Percentiles rank a stretch among this genome's conserved stretches.
Evolutionary conservation across 2,113 vertebrate species (phyloP).

Genomic region (Fregetta grallaria): DNA sequence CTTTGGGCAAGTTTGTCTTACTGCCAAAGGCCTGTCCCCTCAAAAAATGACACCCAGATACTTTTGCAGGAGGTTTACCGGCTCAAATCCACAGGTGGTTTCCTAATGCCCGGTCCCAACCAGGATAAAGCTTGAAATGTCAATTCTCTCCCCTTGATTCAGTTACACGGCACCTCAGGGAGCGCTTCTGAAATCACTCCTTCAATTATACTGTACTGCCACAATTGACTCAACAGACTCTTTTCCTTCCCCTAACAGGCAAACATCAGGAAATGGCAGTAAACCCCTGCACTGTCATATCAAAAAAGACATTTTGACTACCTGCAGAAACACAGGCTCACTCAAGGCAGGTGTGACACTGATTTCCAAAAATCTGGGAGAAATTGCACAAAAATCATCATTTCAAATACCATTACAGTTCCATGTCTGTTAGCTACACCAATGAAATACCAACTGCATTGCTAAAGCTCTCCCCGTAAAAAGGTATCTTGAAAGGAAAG

Average conservation of each 20-base stretch:
- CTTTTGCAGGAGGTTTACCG: neutral
- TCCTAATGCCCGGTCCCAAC: neutral
- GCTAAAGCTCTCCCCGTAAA: neutral
- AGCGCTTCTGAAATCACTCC: neutral
- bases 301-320: neutral
- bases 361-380: neutral
- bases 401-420: neutral
- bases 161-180: neutral
- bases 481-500: neutral
- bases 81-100: neutral
- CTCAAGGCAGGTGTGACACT: neutral
- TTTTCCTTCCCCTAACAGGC: neutral
- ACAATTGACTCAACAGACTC: neutral
- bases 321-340: neutral
- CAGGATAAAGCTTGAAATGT: neutral
- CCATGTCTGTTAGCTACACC: neutral
- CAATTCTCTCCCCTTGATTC: neutral
- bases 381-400: neutral
- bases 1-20: neutral
- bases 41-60: neutral
- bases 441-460: accelerated
- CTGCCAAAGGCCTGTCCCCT: neutral
- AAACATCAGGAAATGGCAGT: accelerated
- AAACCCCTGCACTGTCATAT: neutral
- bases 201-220: accelerated